Conservation (phyloP, 2,797 vertebrate species). For the Tapirus indicus region DNA sequence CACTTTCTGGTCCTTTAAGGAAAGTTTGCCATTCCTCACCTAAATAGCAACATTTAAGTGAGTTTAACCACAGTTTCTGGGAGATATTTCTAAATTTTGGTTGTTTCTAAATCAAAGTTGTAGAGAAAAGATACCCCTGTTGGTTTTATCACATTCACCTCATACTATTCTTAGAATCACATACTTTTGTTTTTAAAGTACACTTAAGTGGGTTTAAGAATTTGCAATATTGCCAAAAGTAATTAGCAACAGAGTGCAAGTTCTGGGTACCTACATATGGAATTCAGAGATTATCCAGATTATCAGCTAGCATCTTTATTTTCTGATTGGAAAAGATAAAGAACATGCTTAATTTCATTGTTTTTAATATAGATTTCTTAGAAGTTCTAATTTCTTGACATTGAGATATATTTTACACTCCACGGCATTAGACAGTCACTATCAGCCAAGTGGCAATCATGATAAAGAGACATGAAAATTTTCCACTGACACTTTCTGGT, state of each 20-base stretch:
- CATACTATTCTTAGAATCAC: background rate
- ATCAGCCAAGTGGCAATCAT: background rate
- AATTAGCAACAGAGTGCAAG: background rate
- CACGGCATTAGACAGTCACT: background rate
- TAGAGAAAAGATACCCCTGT: background rate
- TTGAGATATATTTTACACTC: background rate
- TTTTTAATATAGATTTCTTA: background rate
- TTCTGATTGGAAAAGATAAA: slow-evolving; percentile 2
- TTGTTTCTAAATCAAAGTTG: slow-evolving; percentile 41
- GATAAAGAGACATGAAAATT: background rate
- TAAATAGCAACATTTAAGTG: background rate
- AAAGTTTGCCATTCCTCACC: background rate
- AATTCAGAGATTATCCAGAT: background rate
- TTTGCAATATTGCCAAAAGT: background rate
- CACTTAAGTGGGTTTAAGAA: background rate
- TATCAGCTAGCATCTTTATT: background rate
- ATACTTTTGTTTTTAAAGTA: background rate
- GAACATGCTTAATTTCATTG: background rate
- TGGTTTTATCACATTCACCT: background rate
- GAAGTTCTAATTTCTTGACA: background rate
- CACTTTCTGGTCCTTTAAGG: background rate
- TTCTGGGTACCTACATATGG: background rate
- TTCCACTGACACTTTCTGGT: background rate
- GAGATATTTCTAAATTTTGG: background rate
- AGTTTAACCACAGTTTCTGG: background rate